phyloP scores from a whole-genome alignment of 2,797 vertebrate genomes.

The Coccyzus lansbergi region DNA sequence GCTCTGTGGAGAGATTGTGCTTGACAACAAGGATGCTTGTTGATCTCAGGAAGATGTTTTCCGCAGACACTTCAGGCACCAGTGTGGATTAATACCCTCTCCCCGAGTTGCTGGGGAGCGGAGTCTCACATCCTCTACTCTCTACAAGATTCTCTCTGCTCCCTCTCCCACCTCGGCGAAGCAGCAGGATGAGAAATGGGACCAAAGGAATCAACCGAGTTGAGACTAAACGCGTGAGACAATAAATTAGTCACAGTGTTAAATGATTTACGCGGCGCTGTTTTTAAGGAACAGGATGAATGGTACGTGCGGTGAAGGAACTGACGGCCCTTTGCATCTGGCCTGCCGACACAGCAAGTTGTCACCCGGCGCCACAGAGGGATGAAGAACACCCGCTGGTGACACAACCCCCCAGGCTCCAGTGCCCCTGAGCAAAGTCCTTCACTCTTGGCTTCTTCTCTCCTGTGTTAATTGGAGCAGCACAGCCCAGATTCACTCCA shows the following conservation, averaged over 20 bases:
- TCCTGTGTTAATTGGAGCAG: neutral
- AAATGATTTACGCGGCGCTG: neutral
- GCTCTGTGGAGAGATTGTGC: neutral
- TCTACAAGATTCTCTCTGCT: neutral
- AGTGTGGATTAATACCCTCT: neutral
- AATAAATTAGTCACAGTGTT: slow-evolving; percentile 39
- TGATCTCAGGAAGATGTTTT: neutral
- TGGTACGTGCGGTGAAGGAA: neutral
- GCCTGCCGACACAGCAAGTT: neutral
- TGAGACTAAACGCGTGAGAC: neutral
- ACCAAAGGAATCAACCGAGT: neutral
- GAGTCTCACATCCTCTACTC: neutral
- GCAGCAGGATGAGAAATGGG: neutral
- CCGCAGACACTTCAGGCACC: neutral
- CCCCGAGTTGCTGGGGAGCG: neutral
- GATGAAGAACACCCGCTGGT: neutral
- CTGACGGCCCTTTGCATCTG: neutral
- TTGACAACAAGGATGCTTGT: neutral
- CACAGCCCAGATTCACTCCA: neutral
- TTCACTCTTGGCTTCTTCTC: neutral
- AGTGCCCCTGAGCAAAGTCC: neutral
- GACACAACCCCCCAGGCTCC: neutral
- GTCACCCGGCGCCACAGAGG: neutral
- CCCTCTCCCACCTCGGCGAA: neutral
- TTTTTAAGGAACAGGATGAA: neutral